Evolutionary conservation across 2,888 invertebrate species (phyloP).

Genomic region (Villa cingulata): DNA sequence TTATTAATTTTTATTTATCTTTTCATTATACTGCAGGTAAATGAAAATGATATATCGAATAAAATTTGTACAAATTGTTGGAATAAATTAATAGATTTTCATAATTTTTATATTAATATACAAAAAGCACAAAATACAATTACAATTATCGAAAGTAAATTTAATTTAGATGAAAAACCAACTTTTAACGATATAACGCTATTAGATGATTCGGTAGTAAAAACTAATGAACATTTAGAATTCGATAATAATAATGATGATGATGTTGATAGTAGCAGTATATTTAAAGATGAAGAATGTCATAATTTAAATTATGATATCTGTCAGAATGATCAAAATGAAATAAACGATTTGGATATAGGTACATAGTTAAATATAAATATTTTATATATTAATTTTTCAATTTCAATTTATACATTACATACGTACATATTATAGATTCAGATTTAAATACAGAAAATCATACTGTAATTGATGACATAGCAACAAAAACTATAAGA

Average conservation of each 20-base stretch:
- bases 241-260: neutral
- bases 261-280: neutral
- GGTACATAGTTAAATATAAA: too few species aligned
- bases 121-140: slow-evolving; percentile 9
- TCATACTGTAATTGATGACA: too few species aligned
- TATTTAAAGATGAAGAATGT: neutral
- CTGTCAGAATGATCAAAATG: too few species aligned
- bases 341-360: too few species aligned
- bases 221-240: neutral
- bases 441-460: too few species aligned
- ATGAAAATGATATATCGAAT: slow-evolving; percentile 8
- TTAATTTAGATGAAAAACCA: slow-evolving; percentile 1
- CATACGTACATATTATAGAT: too few species aligned
- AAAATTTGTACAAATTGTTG: slow-evolving; percentile 11
- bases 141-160: slow-evolving; percentile 3
- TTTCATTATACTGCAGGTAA: slow-evolving; percentile 2
- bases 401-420: too few species aligned
- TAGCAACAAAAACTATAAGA: too few species aligned
- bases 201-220: neutral
- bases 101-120: slow-evolving; percentile 5
- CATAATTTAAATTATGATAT: too few species aligned
- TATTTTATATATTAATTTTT: too few species aligned
- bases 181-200: neutral
- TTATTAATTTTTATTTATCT: neutral
- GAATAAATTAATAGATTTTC: slow-evolving; percentile 9